Evolutionary conservation across 1,140 invertebrate genomes (phyloP).

Genomic region (Drosophila nasuta): DNA sequence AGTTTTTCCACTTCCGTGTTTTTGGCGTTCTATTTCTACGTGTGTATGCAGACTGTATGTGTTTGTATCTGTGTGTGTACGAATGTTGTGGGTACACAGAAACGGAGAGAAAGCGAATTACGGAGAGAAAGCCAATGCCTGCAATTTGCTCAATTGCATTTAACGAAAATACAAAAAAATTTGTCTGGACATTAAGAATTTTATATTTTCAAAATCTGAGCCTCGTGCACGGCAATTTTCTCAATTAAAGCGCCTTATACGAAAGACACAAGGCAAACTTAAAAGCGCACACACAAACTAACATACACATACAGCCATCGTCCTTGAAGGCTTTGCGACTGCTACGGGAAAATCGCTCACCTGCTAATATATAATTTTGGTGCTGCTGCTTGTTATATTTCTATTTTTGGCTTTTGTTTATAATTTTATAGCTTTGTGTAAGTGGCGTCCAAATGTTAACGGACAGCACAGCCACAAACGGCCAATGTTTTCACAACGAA

Average conservation of each 20-base stretch:
- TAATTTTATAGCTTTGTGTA: constrained; percentile 34
- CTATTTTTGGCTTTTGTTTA: constrained; percentile 80
- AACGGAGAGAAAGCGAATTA: constrained; percentile 68
- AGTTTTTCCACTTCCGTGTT: constrained; percentile 70
- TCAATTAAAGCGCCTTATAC: constrained; percentile 41
- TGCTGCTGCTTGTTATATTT: constrained; percentile 43
- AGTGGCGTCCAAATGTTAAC: constrained; percentile 11
- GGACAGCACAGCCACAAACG: constrained; percentile 20
- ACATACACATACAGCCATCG: constrained; percentile 32
- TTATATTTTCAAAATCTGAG: constrained; percentile 21
- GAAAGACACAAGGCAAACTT: constrained; percentile 44
- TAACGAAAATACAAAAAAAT: constrained; percentile 20
- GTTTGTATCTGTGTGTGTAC: constrained; percentile 18
- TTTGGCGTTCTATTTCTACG: constrained; percentile 49
- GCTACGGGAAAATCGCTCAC: constrained; percentile 60
- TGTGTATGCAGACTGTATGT: constrained; percentile 1
- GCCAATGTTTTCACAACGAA: constrained; percentile 52
- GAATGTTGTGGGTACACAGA: constrained; percentile 23
- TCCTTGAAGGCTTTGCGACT: constrained; percentile 55
- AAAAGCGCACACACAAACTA: constrained; percentile 23
- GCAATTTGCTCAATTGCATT: constrained; percentile 57
- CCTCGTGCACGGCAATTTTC: constrained; percentile 19
- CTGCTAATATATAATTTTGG: constrained; percentile 55
- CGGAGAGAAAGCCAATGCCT: constrained; percentile 62
- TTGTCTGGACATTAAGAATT: constrained; percentile 37